Base-by-base conservation (phyloP, 1,140 invertebrate genomes). In the Scylla paramamosain region DNA sequence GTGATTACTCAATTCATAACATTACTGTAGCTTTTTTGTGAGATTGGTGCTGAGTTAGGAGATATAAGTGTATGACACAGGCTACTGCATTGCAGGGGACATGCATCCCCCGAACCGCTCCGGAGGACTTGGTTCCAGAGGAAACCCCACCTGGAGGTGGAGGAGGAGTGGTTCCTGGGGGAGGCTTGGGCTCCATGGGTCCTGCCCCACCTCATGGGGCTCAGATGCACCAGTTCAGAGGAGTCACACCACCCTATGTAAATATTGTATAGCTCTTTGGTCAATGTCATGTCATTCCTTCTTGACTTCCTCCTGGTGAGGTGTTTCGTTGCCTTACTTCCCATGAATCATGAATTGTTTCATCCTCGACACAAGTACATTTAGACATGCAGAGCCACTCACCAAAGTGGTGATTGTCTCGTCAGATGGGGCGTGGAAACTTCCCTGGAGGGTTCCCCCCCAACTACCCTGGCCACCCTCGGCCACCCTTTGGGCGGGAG, bases 101-200 rank as follows among this genome's bases (percentile, higher is more conserved):
- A 45, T 96, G 45, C 93, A 89, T 83, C 95, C 93, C 28, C 91
- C 95, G 1, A 96, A 95, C 88, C 95, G 95, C 20, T 83, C 84
- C 32, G 91, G 94, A 29, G 93, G 93, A 28, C 48, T 95, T 89
- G 95, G 95, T 77, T 67, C 93, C 48, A 87, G 93, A n/a, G 88
- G 95, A 93, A 93, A 96, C 93, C 59, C 95, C 95, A 77, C 95
- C 95, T 59, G 86, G 91, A 52, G 95, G 95, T 32, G 77, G 91
- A 25, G 31, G 93, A 82, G 31, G 93, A 82, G 59, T 90, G 59
- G 91, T 84, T 28, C 95, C 95, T 31, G 91, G 93, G 52, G 95
- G 95, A 16, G 93, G 93, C 29, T 83, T 96, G 29, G 95, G 95
- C 29, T 91, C 95, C 39, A 86, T 94, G 67, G 93, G 91, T 89